phyloP scores from a whole-genome alignment of 2,113 vertebrate genomes.

The Eptesicus fuscus region DNA sequence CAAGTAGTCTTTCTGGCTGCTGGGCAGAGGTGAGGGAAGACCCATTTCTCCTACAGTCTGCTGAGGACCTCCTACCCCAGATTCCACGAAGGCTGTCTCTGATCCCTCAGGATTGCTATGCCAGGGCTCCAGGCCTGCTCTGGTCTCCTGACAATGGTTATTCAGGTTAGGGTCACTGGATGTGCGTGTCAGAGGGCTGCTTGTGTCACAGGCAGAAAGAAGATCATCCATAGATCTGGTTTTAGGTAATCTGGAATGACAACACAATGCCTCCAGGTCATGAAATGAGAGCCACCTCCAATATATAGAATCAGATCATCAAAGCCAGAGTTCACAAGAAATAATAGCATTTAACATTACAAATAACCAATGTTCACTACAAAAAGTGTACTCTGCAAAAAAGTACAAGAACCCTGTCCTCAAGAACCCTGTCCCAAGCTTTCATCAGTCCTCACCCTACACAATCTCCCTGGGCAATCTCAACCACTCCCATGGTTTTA shows the following conservation, averaged over 20 bases:
- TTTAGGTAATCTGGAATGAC: slow-evolving; percentile 91
- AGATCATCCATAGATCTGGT: slow-evolving; percentile 98
- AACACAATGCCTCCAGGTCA: slow-evolving; percentile 23
- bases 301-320: neutral
- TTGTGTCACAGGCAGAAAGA: slow-evolving; percentile 92
- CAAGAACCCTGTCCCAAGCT: neutral
- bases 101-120: slow-evolving; percentile 69
- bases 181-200: slow-evolving; percentile 91
- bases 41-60: slow-evolving; percentile 44
- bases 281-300: neutral
- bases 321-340: slow-evolving; percentile 27
- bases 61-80: slow-evolving; percentile 36
- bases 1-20: slow-evolving; percentile 46
- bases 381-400: neutral
- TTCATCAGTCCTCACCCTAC: neutral
- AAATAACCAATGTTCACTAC: slow-evolving; percentile 1
- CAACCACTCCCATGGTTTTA: neutral
- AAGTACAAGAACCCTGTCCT: neutral
- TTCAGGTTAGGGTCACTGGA: slow-evolving; percentile 99
- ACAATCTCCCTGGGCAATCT: neutral
- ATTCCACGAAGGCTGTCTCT: slow-evolving; percentile 56
- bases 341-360: slow-evolving; percentile 28
- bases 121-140: slow-evolving; percentile 83
- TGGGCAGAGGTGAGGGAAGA: slow-evolving; percentile 17
- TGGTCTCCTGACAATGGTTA: slow-evolving; percentile 94